Evolutionary conservation across 2,797 vertebrate species (phyloP), one percentile per base, ranked within the genome.

Genomic region (Rhinatrema bivittatum): DNA sequence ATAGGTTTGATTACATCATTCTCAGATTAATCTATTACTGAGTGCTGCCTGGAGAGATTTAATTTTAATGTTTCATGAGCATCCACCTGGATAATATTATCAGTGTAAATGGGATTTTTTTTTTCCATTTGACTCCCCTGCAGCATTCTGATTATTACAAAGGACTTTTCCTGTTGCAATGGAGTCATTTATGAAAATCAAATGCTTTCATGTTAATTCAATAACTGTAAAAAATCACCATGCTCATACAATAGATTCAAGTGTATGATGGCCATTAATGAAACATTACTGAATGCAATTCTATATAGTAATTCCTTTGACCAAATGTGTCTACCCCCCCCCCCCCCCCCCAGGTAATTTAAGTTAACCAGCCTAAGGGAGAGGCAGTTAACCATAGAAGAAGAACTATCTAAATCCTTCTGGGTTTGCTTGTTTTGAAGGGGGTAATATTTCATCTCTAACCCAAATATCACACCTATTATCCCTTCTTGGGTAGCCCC

Each of bases 21-120:
- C 40, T 56, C 53, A 76, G 49, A 19, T 59, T 60, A 71, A 65
- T 71, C 46, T 36, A 29, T 67, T 62, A 60, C 34, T 49, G 57
- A 47, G 24, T 41, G 32, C 46, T 46, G 16, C 37, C 53, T 42
- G 12, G 46, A 67, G 60, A 61, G 62, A 61, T 12, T 65, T 59
- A 29, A 48, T 58, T 51, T 59, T 29, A 67, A 62, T 31, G 19
- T 53, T 71, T 67, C 21, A 21, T 46, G 41, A 66, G 50, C 38
- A 38, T 42, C 24, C 21, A 39, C 24, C 46, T 63, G 35, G 35
- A 51, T 36, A 39, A 39, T 12, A 53, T 25, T 20, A 46, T 31
- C 46, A 38, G 7, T 20, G 38, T 34, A n/a, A 47, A 71, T 27
- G 62, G 40, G 38, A n/a, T 15, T 23, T 23, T 5, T 30, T 23